Evolutionary conservation across 2,797 vertebrate genomes (phyloP).

Genomic region (Galagoides demidoff): DNA sequence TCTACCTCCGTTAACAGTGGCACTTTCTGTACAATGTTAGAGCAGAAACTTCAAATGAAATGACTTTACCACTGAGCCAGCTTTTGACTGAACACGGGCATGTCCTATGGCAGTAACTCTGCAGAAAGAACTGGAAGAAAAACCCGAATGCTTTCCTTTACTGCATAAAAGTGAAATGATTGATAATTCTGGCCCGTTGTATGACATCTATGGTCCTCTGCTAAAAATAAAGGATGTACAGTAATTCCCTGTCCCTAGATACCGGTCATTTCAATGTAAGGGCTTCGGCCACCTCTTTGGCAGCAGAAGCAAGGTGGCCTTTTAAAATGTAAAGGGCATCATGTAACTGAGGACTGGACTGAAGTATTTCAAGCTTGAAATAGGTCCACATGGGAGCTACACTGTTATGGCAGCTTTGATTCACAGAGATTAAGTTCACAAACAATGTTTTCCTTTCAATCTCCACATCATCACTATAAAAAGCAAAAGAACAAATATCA

Average conservation of each 20-base stretch:
- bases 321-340: conserved; percentile 26
- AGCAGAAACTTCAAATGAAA: conserved; percentile 50
- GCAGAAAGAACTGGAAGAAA: background rate
- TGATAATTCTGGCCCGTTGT: background rate
- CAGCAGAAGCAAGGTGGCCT: background rate
- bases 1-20: background rate
- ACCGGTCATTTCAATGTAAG: conserved; percentile 6
- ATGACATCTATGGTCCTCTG: conserved; percentile 21
- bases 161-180: background rate
- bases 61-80: background rate
- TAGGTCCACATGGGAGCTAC: background rate
- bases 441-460: background rate
- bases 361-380: conserved; percentile 51
- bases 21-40: background rate
- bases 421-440: background rate
- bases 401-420: conserved; percentile 26
- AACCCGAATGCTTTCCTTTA: background rate
- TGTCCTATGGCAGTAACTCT: background rate
- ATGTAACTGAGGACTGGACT: background rate
- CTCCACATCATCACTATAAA: conserved; percentile 34
- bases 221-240: background rate
- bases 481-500: conserved; percentile 60
- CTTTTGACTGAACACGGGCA: background rate
- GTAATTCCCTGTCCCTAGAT: background rate
- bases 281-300: conserved; percentile 15